Conservation (phyloP, 37 sponge, comb jelly and placozoan genomes). For the Mnemiopsis leidyi region DNA sequence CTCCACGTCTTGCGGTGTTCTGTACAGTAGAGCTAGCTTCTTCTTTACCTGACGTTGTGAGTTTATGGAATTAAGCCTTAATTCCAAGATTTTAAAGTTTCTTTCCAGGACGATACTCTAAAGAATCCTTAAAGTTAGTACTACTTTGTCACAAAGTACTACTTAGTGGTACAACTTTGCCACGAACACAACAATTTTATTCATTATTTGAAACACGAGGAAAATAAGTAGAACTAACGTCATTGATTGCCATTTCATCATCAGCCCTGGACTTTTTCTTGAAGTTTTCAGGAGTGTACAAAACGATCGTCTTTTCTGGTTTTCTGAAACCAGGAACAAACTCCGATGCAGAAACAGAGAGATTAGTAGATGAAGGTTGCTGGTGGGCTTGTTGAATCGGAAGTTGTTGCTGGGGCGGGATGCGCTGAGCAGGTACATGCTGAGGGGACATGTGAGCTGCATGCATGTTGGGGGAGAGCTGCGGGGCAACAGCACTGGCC, state of each 20-base stretch:
- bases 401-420: background rate
- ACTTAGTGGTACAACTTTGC: too few species aligned
- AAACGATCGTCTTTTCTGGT: background rate
- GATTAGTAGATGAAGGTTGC: background rate
- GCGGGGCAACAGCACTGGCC: background rate
- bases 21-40: background rate
- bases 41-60: constrained; percentile 26
- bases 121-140: too few species aligned
- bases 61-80: too few species aligned
- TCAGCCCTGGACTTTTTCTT: constrained; percentile 44
- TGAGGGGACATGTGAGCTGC: background rate
- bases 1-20: constrained; percentile 28
- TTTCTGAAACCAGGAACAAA: constrained; percentile 61
- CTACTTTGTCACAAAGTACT: too few species aligned
- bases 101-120: too few species aligned
- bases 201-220: too few species aligned
- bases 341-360: background rate
- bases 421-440: background rate
- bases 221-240: background rate
- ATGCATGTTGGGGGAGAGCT: background rate
- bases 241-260: constrained; percentile 59
- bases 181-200: too few species aligned
- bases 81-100: too few species aligned
- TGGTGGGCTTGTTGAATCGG: background rate
- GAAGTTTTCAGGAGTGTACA: constrained; percentile 38